Percentiles rank a stretch among this genome's conserved stretches.
phyloP scores from a whole-genome alignment of 2,797 vertebrate species.

The Salmo trutta region DNA sequence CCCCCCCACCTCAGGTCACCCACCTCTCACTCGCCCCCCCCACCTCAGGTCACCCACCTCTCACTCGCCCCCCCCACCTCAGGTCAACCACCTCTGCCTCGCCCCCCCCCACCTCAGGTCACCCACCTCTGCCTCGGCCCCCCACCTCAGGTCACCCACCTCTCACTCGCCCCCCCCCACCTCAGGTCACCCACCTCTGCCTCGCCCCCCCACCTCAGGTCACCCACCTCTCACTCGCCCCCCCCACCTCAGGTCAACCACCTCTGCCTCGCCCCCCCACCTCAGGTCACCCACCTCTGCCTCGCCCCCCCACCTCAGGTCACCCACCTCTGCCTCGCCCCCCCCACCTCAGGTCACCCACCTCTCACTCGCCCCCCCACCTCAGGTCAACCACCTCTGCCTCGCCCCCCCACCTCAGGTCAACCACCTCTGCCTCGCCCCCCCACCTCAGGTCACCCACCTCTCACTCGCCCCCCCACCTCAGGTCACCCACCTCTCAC shows the following conservation, averaged over 20 bases:
- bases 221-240: too few species aligned
- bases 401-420: conserved; percentile 41
- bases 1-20: conserved; percentile 47
- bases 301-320: conserved; percentile 33
- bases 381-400: too few species aligned
- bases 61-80: too few species aligned
- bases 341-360: too few species aligned
- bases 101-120: too few species aligned
- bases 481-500: conserved; percentile 43
- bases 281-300: conserved; percentile 39
- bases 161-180: too few species aligned
- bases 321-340: background rate
- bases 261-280: background rate
- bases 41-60: too few species aligned
- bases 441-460: conserved; percentile 14
- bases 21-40: too few species aligned
- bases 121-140: too few species aligned
- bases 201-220: conserved; percentile 24
- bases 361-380: background rate
- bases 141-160: too few species aligned
- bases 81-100: too few species aligned
- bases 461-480: conserved; percentile 10
- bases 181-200: conserved; percentile 49
- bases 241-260: background rate
- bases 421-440: conserved; percentile 39